Evolutionary conservation across 2,888 invertebrate genomes (phyloP).

Genomic region (Ormyrus pomaceus): DNA sequence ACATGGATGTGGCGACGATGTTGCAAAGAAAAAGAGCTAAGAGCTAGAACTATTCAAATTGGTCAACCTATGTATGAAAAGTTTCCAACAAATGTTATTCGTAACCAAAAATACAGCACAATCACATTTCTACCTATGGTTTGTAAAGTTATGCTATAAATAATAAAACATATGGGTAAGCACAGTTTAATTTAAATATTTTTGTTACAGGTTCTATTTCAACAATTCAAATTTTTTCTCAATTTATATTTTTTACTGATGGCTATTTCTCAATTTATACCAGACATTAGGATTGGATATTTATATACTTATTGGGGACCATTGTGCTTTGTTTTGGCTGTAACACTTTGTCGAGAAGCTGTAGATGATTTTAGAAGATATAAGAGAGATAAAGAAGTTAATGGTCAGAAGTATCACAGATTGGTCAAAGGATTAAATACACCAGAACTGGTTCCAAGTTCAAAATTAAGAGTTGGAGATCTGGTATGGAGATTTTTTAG

Average conservation of each 20-base stretch:
- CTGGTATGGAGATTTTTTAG: constrained; percentile 73
- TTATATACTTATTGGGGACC: constrained; percentile 99
- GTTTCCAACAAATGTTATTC: constrained; percentile 95
- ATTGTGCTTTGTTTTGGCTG: constrained; percentile 95
- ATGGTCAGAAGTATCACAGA: constrained; percentile 93
- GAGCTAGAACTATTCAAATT: constrained; percentile 86
- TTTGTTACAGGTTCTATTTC: constrained; percentile 88
- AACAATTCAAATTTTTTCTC: constrained; percentile 99
- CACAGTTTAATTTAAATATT: background rate
- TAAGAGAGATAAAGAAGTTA: constrained; percentile 96
- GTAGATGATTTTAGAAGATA: constrained; percentile 94
- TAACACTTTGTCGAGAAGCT: constrained; percentile 97
- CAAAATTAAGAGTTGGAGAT: constrained; percentile 88
- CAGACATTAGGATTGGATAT: constrained; percentile 96
- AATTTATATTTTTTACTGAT: constrained; percentile 98
- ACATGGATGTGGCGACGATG: constrained; percentile 85
- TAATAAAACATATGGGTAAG: background rate
- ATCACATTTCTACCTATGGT: constrained; percentile 90
- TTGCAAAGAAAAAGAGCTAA: constrained; percentile 85
- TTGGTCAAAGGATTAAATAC: constrained; percentile 81
- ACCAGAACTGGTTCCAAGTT: constrained; percentile 88
- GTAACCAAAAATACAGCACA: constrained; percentile 98
- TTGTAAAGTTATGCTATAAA: constrained; percentile 22
- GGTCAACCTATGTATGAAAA: constrained; percentile 88
- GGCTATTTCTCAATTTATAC: constrained; percentile 98